These are phyloP conservation scores for Stictocephala bisonia DNA, from an alignment of 2,888 invertebrate genomes.

Conservation along the genomic window DNA sequence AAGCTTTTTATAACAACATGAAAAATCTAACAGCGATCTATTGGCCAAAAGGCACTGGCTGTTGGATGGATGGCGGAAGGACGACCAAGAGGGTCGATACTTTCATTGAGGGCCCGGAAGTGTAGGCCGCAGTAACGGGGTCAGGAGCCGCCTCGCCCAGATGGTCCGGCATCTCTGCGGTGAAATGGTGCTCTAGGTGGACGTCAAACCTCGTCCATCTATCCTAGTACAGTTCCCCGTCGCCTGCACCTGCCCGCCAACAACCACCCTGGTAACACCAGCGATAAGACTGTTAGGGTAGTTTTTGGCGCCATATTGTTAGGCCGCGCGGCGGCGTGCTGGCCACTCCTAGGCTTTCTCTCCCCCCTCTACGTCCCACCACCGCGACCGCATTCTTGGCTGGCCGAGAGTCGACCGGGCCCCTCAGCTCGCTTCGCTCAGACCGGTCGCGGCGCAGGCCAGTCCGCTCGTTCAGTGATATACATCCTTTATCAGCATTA, in stretches of 20 bases:
- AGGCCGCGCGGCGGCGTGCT: no score
- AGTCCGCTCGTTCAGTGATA: slow-evolving; percentile 4
- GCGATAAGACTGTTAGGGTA: background rate
- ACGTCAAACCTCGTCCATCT: no score
- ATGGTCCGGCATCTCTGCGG: slow-evolving; percentile 32
- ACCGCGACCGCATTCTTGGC: slow-evolving; percentile 16
- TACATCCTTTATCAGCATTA: no score
- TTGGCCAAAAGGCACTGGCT: background rate
- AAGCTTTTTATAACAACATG: no score
- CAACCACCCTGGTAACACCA: slow-evolving; percentile 21
- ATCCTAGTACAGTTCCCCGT: slow-evolving; percentile 21
- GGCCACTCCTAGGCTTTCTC: slow-evolving; percentile 39
- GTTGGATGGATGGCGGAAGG: background rate
- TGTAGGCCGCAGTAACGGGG: slow-evolving; percentile 47
- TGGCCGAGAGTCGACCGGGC: no score
- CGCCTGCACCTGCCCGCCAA: slow-evolving; percentile 21
- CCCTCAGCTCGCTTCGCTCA: no score
- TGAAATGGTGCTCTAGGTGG: slow-evolving; percentile 40
- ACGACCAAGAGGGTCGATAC: slow-evolving; percentile 34
- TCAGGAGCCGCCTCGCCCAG: slow-evolving; percentile 45
- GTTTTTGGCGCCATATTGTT: slow-evolving; percentile 28
- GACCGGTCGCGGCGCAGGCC: slow-evolving; percentile 8
- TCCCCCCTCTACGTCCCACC: slow-evolving; percentile 10
- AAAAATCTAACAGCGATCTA: no score
- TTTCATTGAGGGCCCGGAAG: slow-evolving; percentile 46